Evolutionary conservation across 2,797 vertebrate genomes (phyloP), one percentile per base, ranked within the genome.

Genomic region (Lepilemur ruficaudatus): DNA sequence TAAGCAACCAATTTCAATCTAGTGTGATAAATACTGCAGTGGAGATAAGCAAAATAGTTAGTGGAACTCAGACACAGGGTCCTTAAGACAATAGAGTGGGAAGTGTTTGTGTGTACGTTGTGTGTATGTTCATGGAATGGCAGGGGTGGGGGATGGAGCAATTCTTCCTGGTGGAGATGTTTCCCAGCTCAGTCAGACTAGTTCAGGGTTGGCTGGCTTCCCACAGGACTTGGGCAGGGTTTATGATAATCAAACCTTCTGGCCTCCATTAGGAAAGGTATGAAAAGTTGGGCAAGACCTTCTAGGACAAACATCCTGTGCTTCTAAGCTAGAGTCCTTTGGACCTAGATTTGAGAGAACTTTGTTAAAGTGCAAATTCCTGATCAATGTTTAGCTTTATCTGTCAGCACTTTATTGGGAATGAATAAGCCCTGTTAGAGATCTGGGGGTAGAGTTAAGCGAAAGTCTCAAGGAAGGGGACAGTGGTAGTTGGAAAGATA

Each of bases 251-350:
- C 5, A 17, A 22, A n/a, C 7, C 0, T n/a, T 4, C 9, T 57
- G 79, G 46, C 2, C 65, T 59, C 32, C n/a, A 41, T 48, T 80
- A 82, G 14, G n/a, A 92, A 75, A 75, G 7, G 12, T 17, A 41
- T 8, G 15, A 35, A 61, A 22, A 15, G 1, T 20, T 89, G 25
- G 7, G 32, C 63, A 65, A n/a, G 63, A 65, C 7, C 32, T 65
- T 65, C 63, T n/a, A 65, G 89, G 38, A 52, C 8, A 55, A 83
- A 55, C 38, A 15, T 67, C 87, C 30, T 30, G 0, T 85, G 5
- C 28, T 55, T 86, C 59, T 57, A 84, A 90, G 32, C 15, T 88
- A 65, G 25, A 52, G 79, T 70, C 7, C 78, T 86, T 94, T 69
- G 75, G 8, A 61, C 3, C 0, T 23, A n/a, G 41, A 82, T 93